Evolutionary conservation across 2,888 invertebrate genomes (phyloP).

Genomic region (Willowsia nigromaculata): DNA sequence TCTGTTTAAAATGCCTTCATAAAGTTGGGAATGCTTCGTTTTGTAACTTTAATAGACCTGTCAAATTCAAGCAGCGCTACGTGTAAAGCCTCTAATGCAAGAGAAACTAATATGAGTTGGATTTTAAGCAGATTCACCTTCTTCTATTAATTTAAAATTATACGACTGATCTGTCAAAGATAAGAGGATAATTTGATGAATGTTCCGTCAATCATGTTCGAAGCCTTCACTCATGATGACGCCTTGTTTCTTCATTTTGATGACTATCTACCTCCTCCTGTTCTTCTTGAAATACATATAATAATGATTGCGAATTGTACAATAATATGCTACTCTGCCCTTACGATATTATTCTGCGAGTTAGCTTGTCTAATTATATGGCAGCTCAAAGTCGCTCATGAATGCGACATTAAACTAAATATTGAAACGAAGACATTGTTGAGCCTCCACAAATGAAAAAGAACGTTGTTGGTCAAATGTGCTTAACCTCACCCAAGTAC

Average conservation of each 20-base stretch:
- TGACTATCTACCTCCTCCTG: conserved; percentile 16
- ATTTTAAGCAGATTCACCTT: conserved; percentile 36
- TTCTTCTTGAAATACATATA: not conserved
- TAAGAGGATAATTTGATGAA: conserved; percentile 46
- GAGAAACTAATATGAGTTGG: not conserved
- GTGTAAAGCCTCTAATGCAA: not conserved
- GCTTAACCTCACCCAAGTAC: too few species aligned
- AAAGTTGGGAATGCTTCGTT: not conserved
- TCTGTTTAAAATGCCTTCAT: not conserved
- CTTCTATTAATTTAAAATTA: conserved; percentile 44
- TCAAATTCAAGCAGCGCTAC: conserved; percentile 23
- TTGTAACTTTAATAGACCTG: conserved; percentile 9
- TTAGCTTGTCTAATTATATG: too few species aligned
- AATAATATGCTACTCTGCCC: too few species aligned
- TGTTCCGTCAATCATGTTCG: conserved; percentile 49
- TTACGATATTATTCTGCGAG: too few species aligned
- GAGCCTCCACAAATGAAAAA: too few species aligned
- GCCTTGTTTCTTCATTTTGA: not conserved
- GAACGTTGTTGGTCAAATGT: too few species aligned
- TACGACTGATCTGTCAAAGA: conserved; percentile 59
- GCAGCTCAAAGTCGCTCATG: too few species aligned
- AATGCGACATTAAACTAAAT: too few species aligned
- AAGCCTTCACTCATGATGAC: conserved; percentile 46
- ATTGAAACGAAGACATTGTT: too few species aligned
- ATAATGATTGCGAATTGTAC: too few species aligned